Conservation (phyloP, 2,113 vertebrate genomes). For the Pipa parva region DNA sequence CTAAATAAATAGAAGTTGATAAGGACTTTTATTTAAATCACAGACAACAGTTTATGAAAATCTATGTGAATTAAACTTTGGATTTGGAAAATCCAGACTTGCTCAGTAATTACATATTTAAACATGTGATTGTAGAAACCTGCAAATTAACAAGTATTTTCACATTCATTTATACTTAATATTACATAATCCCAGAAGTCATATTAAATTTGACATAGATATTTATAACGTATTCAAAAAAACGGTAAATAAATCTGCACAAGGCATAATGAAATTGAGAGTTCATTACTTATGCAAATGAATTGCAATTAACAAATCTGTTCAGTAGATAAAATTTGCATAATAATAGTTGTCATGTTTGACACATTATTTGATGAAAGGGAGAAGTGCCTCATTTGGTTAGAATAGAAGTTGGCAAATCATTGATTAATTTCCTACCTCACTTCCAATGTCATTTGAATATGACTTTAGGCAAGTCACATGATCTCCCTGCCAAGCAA, state of each 20-base stretch:
- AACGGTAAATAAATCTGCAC: constrained; percentile 81
- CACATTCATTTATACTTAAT: constrained; percentile 78
- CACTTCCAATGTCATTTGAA: background rate
- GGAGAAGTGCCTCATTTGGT: background rate
- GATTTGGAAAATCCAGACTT: too few relatives aligned
- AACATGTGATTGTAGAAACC: too few relatives aligned
- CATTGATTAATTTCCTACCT: background rate
- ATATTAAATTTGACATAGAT: constrained; percentile 76
- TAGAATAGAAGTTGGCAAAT: too few relatives aligned
- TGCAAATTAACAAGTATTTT: constrained; percentile 56
- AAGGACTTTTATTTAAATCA: too few relatives aligned
- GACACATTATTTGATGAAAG: constrained; percentile 84
- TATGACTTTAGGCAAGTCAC: background rate
- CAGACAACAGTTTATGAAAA: too few relatives aligned
- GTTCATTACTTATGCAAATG: constrained; percentile 97
- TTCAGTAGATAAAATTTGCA: constrained; percentile 84
- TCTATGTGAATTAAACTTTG: too few relatives aligned
- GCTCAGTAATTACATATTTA: too few relatives aligned
- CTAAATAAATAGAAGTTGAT: too few relatives aligned
- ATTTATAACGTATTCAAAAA: constrained; percentile 92
- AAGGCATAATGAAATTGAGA: constrained; percentile 89
- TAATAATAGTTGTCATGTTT: constrained; percentile 88
- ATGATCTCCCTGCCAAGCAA: too few relatives aligned
- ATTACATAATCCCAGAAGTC: constrained; percentile 67
- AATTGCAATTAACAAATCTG: constrained; percentile 92